A percentile compares a stretch with the other conserved stretches of the same genome.
Evolutionary conservation across 2,113 vertebrate genomes (phyloP).

Genomic region (Saccopteryx bilineata): DNA sequence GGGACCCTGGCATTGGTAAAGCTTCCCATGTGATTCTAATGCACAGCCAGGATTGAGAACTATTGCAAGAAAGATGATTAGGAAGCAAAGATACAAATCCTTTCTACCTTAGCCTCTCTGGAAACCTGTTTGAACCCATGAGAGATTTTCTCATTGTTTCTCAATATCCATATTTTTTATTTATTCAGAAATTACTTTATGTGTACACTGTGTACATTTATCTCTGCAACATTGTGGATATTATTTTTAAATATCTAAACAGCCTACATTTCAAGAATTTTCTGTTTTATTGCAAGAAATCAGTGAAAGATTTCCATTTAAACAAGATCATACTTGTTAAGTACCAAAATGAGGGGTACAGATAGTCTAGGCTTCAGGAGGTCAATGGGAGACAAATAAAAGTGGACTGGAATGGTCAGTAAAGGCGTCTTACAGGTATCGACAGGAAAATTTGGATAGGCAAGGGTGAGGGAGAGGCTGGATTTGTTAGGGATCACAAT

Average conservation of each 20-base stretch:
- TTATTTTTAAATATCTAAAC: not conserved
- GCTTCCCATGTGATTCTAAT: not conserved
- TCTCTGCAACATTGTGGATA: not conserved
- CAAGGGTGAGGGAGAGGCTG: not conserved
- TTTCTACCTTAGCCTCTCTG: not conserved
- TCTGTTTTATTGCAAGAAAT: not conserved
- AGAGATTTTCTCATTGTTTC: not conserved
- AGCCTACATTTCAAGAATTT: not conserved
- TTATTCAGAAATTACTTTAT: not conserved
- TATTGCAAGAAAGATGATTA: not conserved
- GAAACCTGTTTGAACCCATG: not conserved
- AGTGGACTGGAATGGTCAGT: not conserved
- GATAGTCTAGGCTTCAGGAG: not conserved
- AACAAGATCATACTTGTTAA: conserved; percentile 13
- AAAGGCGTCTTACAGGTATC: not conserved
- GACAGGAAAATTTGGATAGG: not conserved
- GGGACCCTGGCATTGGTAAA: not conserved
- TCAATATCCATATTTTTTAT: not conserved
- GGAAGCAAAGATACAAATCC: not conserved
- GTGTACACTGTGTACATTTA: not conserved
- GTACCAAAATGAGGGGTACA: not conserved
- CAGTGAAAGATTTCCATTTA: not conserved
- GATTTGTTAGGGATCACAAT: conserved; percentile 1
- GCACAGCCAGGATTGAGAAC: not conserved
- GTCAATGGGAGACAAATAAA: not conserved